Percentiles rank a stretch among this genome's conserved stretches.
Conservation (phyloP, 2,797 vertebrate species). For the Hirundo rustica region DNA sequence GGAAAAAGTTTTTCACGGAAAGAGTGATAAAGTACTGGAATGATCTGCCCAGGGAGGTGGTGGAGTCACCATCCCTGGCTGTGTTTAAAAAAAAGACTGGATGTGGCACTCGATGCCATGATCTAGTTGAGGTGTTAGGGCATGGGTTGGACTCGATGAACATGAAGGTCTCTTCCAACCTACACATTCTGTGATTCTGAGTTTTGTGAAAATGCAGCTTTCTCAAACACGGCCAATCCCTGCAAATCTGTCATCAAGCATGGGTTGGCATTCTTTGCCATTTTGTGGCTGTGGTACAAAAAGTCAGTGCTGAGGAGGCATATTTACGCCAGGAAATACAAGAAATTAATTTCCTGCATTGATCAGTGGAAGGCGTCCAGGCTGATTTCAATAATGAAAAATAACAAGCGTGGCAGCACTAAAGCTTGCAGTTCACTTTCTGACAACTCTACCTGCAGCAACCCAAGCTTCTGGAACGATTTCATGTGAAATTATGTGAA, state of each 20-base stretch:
- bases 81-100: no score
- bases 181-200: no score
- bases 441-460: background rate
- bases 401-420: background rate
- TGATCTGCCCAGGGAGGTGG: no score
- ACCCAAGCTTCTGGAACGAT: background rate
- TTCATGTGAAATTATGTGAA: background rate
- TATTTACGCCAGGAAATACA: slow-evolving; percentile 42
- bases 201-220: background rate
- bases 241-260: slow-evolving; percentile 6
- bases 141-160: no score
- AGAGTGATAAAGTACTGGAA: no score
- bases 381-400: slow-evolving; percentile 36
- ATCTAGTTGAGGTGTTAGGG: no score
- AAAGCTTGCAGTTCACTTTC: background rate
- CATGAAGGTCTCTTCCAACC: no score
- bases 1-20: no score
- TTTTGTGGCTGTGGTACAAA: background rate
- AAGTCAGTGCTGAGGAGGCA: slow-evolving; percentile 50
- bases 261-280: background rate
- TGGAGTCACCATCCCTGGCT: no score
- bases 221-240: background rate
- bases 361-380: slow-evolving; percentile 59
- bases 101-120: no score
- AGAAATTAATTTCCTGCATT: slow-evolving; percentile 69